Conservation (phyloP, 1,140 invertebrate genomes). For the Nilaparvata lugens region DNA sequence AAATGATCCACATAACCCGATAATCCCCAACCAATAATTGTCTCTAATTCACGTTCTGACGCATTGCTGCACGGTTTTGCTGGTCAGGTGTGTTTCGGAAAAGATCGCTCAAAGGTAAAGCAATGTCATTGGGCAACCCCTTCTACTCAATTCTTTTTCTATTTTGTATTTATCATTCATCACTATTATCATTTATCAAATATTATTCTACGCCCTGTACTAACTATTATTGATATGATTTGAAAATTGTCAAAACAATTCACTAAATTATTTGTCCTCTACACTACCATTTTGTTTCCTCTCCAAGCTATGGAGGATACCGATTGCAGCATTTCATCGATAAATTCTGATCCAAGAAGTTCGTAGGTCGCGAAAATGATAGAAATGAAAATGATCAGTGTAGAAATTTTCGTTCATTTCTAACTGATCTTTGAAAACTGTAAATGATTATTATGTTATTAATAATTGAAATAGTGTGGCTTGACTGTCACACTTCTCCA, state of each 20-base stretch:
- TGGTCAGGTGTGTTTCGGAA: slow-evolving; percentile 78
- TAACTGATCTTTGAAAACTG: too few relatives aligned
- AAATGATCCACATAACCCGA: too few relatives aligned
- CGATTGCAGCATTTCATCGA: too few relatives aligned
- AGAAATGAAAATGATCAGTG: too few relatives aligned
- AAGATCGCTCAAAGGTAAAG: slow-evolving; percentile 63
- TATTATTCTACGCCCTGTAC: slow-evolving; percentile 10
- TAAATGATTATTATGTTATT: too few relatives aligned
- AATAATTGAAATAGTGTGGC: too few relatives aligned
- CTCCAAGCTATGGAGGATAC: too few relatives aligned
- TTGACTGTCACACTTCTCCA: too few relatives aligned
- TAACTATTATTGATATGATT: slow-evolving; percentile 9
- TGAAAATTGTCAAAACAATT: slow-evolving; percentile 13
- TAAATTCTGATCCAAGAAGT: too few relatives aligned
- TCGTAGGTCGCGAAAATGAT: too few relatives aligned
- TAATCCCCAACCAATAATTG: neutral
- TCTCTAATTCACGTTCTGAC: slow-evolving; percentile 21
- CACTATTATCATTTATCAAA: neutral
- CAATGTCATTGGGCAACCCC: slow-evolving; percentile 32
- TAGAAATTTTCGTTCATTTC: too few relatives aligned
- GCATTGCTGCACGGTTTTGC: slow-evolving; percentile 34
- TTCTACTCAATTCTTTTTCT: slow-evolving; percentile 25
- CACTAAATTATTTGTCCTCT: neutral
- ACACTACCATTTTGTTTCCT: too few relatives aligned
- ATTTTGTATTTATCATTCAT: slow-evolving; percentile 18